Base-by-base conservation (phyloP, 2,113 vertebrate species). In the Piaya cayana region DNA sequence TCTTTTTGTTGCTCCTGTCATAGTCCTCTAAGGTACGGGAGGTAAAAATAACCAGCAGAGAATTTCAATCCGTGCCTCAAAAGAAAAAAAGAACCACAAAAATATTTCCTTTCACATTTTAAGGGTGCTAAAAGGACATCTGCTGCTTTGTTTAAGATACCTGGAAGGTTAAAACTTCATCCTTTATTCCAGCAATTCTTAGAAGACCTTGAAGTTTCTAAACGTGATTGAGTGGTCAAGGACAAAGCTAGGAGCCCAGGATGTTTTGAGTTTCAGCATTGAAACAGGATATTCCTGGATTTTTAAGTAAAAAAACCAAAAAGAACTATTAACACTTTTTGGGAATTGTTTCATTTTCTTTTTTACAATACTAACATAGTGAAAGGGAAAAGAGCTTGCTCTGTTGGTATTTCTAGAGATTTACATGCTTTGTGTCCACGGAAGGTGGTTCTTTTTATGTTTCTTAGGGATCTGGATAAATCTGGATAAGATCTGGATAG, bases 181-280 rank as follows among this genome's bases (percentile, higher is more conserved):
- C 43, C 76, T 92, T 92, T 93, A 68, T 88, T 90, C 65, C 75
- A 76, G 30, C 43, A 92, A 32, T 92, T 94, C 64, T 75, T 92
- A 60, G n/a, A 88, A 96, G 72, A 90, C 80, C 82, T 94, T 90
- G 95, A 90, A 71, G 72, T 93, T 94, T 90, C 82, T 76, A 49
- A 88, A 79, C 32, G 27, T 71, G 69, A 84, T 72, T 80, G 82
- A 86, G 20, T 92, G 64, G 53, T 88, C 86, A 83, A 88, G 64
- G 69, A 78, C 21, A 88, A 88, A 95, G 49, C 27, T 71, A 81
- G 76, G 93, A 91, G 39, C 39, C 39, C 75, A 92, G 56, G 36
- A 42, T 75, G 32, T 81, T 92, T 90, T 84, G 43, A 92, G 49
- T 88, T 83, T 81, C 52, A 75, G 25, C 56, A 39, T 2, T 86